phyloP scores from a whole-genome alignment of 2,888 invertebrate species.

The Drosophila lacicola region DNA sequence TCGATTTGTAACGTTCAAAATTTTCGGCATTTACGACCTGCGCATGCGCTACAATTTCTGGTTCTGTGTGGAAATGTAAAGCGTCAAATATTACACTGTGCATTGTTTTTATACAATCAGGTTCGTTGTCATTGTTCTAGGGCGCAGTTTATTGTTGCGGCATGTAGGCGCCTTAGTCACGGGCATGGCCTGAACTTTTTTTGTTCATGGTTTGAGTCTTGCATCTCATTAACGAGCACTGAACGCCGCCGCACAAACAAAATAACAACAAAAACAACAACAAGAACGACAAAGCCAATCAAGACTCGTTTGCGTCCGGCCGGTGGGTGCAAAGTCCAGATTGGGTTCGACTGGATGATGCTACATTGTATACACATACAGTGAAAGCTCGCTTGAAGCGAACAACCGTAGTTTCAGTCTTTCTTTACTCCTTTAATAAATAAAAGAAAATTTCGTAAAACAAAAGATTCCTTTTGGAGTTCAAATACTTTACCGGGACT shows the following conservation, averaged over 20 bases:
- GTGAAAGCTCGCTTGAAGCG: neutral
- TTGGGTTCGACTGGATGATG: conserved; percentile 43
- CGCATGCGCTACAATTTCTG: conserved; percentile 52
- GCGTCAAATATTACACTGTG: neutral
- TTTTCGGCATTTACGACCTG: conserved; percentile 28
- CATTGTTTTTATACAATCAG: conserved; percentile 30
- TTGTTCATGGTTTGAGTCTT: conserved; percentile 41
- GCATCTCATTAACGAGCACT: conserved; percentile 74
- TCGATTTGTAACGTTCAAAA: conserved; percentile 39
- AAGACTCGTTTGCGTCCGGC: conserved; percentile 72
- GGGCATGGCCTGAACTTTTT: conserved; percentile 51
- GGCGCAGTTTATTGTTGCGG: conserved; percentile 31
- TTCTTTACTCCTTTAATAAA: too few species aligned
- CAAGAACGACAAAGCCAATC: conserved; percentile 59
- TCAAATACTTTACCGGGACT: too few species aligned
- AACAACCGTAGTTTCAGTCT: too few species aligned
- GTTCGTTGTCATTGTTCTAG: conserved; percentile 39
- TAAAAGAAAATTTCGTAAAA: too few species aligned
- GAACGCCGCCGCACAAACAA: conserved; percentile 42
- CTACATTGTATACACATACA: conserved; percentile 17
- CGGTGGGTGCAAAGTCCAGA: conserved; percentile 78
- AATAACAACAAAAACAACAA: conserved; percentile 4
- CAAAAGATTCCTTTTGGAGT: too few species aligned
- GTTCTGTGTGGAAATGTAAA: conserved; percentile 3
- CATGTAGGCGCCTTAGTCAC: conserved; percentile 48